phyloP scores from a whole-genome alignment of 2,113 vertebrate species.

The Panurus biarmicus region DNA sequence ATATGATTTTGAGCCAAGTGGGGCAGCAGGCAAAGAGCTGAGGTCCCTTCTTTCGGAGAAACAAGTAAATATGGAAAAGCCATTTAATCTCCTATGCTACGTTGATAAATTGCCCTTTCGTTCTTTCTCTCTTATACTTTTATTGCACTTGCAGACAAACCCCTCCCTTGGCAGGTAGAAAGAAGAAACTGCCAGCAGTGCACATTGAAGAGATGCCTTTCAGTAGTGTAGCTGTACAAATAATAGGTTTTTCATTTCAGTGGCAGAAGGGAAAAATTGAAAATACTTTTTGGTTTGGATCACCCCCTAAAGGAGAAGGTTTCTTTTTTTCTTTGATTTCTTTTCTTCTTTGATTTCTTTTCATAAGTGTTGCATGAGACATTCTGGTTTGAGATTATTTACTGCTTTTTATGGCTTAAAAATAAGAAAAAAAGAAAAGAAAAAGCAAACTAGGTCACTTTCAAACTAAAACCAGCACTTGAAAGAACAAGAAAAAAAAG shows the following conservation, averaged over 20 bases:
- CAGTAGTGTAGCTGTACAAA: background rate
- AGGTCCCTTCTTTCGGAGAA: background rate
- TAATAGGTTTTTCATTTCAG: constrained; percentile 25
- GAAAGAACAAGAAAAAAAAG: background rate
- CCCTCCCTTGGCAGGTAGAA: constrained; percentile 26
- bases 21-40: background rate
- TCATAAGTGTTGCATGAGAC: background rate
- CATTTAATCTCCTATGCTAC: background rate
- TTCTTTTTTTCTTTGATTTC: constrained; percentile 20
- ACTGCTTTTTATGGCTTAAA: background rate
- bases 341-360: constrained; percentile 26
- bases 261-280: background rate
- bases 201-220: background rate
- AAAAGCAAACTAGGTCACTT: background rate
- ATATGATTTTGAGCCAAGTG: background rate
- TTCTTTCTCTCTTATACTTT: background rate
- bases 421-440: background rate
- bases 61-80: background rate
- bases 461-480: background rate
- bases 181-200: background rate
- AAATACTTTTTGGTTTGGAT: constrained; percentile 32
- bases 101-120: background rate
- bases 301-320: background rate
- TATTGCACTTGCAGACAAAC: background rate
- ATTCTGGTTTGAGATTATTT: constrained; percentile 7